Evolutionary conservation across 1,140 invertebrate species (phyloP), one percentile per base, ranked within the genome.

Genomic region (Muscidifurax raptorellus): DNA sequence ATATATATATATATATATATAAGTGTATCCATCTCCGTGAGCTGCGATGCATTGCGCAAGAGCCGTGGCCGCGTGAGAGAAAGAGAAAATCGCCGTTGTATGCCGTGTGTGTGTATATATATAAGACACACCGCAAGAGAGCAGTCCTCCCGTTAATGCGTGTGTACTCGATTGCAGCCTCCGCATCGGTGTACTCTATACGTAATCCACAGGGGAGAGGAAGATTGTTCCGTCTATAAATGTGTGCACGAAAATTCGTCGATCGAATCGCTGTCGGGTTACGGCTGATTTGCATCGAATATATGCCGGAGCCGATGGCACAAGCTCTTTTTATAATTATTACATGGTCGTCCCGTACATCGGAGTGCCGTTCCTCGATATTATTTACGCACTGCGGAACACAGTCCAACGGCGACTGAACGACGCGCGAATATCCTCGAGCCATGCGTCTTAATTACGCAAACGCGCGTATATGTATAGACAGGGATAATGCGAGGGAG

Each of bases 401-500:
- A 27, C 9, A 30, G 12, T 13, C 71, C 12, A 40, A 7, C 32
- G 44, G 44, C 15, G 36, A 40, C 69, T 18, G n/a, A n/a, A n/a
- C 27, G 12, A 30, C 78, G 25, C 12, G 59, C 74, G 36, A 32
- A 59, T n/a, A n/a, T 76, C 81, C 0, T 44, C n/a, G 30, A 69
- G 67, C 47, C 18, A 83, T 83, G 71, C 32, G 40, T 85, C 72
- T 76, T 85, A 69, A 76, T 80, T 82, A 77, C 79, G 84, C 84
- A 85, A 81, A 84, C 79, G 27, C 36, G 36, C 10, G 27, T 59
- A 5, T n/a, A 7, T 59, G 7, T 59, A 59, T n/a, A 89, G 89
- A 89, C 89, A 90, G 88, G 87, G 86, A 88, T 13, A 76, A 30
- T 6, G 86, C 80, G 87, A 88, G 90, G 89, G 87, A 87, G 84